Percentiles rank a stretch among this genome's conserved stretches.
Conservation (phyloP, 1,140 invertebrate species). For the Plodia interpunctella region DNA sequence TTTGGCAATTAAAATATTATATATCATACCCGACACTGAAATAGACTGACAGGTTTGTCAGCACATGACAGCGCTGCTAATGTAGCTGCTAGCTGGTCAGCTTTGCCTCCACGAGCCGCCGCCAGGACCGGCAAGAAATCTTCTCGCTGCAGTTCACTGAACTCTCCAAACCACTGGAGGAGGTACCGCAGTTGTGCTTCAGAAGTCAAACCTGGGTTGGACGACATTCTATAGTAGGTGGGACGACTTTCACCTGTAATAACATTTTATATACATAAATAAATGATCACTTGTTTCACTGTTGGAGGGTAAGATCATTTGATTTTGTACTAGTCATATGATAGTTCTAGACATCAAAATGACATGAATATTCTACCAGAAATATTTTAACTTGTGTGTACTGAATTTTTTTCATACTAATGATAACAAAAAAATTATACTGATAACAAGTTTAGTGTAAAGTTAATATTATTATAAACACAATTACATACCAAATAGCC, state of each 20-base stretch:
- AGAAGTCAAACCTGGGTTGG: conserved; percentile 72
- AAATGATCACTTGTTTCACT: too few species aligned
- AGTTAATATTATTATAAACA: too few species aligned
- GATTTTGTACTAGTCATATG: too few species aligned
- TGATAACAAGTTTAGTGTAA: too few species aligned
- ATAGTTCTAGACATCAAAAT: too few species aligned
- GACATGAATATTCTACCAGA: too few species aligned
- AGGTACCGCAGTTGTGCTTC: conserved; percentile 88
- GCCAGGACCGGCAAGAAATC: conserved; percentile 89
- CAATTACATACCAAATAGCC: too few species aligned
- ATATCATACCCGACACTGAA: conserved; percentile 87
- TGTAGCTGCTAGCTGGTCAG: conserved; percentile 85
- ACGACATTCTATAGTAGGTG: conserved; percentile 55
- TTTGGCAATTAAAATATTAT: neutral
- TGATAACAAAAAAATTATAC: too few species aligned
- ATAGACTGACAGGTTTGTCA: conserved; percentile 89
- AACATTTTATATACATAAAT: neutral
- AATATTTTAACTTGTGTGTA: too few species aligned
- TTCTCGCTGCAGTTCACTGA: conserved; percentile 90
- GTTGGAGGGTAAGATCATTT: too few species aligned
- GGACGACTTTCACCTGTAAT: conserved; percentile 36
- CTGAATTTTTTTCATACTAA: too few species aligned
- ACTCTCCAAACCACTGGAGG: conserved; percentile 92
- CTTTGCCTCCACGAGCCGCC: conserved; percentile 76
- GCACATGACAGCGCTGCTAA: conserved; percentile 82